phyloP scores from a whole-genome alignment of 2,888 invertebrate species.

The Dermolepida albohirtum region DNA sequence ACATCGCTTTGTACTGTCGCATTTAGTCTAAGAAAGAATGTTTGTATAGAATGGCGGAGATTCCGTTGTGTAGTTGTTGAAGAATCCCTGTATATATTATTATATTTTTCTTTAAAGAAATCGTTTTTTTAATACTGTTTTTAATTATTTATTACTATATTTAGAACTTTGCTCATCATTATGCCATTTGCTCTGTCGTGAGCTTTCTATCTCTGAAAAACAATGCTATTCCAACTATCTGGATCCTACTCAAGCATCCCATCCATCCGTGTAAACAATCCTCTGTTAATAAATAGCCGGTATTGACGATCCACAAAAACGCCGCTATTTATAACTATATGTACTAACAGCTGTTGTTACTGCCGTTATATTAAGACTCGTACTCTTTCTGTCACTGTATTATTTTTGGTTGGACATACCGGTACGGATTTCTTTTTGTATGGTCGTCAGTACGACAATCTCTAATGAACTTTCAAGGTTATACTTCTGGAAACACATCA shows the following conservation, averaged over 20 bases:
- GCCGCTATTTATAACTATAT: constrained; percentile 13
- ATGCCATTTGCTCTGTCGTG: too few relatives aligned
- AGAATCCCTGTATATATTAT: too few relatives aligned
- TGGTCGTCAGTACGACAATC: constrained; percentile 5
- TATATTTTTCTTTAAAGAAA: too few relatives aligned
- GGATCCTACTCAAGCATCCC: constrained; percentile 18
- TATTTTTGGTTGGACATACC: constrained; percentile 16
- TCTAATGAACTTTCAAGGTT: neutral
- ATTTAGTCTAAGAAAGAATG: too few relatives aligned
- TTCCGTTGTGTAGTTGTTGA: too few relatives aligned
- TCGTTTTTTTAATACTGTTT: too few relatives aligned
- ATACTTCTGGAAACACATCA: too few relatives aligned
- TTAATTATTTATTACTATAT: too few relatives aligned
- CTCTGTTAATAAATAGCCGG: constrained; percentile 15
- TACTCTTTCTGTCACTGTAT: constrained; percentile 19
- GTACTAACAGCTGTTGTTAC: constrained; percentile 23
- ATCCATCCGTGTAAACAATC: constrained; percentile 11
- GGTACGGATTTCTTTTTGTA: constrained; percentile 1
- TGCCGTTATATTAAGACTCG: constrained; percentile 1
- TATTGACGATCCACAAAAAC: constrained; percentile 32
- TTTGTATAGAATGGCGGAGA: too few relatives aligned
- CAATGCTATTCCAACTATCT: constrained; percentile 10
- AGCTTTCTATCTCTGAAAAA: too few relatives aligned
- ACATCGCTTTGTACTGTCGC: too few relatives aligned
- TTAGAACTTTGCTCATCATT: too few relatives aligned